Evolutionary conservation across 2,888 invertebrate species (phyloP).

Genomic region (Podabrus alpinus): DNA sequence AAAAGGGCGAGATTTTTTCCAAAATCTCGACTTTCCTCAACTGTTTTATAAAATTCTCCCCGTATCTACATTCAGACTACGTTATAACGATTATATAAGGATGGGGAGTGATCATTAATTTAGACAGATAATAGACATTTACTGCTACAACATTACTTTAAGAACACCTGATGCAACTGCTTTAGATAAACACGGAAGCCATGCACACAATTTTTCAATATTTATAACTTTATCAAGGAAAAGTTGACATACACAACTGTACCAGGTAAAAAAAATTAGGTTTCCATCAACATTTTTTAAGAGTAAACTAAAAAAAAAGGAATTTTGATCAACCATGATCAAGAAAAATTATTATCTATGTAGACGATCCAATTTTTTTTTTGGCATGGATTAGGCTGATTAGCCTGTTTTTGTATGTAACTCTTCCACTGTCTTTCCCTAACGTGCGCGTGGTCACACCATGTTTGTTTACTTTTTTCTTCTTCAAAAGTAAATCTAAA

Average conservation of each 20-base stretch:
- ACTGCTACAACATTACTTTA: background rate
- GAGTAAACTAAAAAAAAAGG: too few relatives aligned
- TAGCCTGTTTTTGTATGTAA: too few relatives aligned
- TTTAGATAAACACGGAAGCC: background rate
- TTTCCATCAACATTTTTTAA: background rate
- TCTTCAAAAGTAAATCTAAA: too few relatives aligned
- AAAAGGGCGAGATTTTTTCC: background rate
- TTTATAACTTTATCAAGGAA: background rate
- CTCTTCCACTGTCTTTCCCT: too few relatives aligned
- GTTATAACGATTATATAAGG: background rate
- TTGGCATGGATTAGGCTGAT: too few relatives aligned
- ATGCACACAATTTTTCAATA: background rate
- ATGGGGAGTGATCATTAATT: background rate
- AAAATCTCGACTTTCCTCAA: background rate
- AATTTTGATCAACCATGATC: too few relatives aligned
- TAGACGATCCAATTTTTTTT: too few relatives aligned
- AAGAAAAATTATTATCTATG: too few relatives aligned
- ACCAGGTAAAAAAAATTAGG: background rate
- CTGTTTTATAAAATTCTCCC: background rate
- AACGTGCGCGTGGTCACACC: too few relatives aligned
- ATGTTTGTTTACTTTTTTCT: too few relatives aligned
- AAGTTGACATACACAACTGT: background rate
- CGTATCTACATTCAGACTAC: background rate
- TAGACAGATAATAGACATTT: background rate
- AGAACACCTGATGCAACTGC: background rate